phyloP scores from a whole-genome alignment of 2,888 invertebrate species.

The Cyaniris semiargus region DNA sequence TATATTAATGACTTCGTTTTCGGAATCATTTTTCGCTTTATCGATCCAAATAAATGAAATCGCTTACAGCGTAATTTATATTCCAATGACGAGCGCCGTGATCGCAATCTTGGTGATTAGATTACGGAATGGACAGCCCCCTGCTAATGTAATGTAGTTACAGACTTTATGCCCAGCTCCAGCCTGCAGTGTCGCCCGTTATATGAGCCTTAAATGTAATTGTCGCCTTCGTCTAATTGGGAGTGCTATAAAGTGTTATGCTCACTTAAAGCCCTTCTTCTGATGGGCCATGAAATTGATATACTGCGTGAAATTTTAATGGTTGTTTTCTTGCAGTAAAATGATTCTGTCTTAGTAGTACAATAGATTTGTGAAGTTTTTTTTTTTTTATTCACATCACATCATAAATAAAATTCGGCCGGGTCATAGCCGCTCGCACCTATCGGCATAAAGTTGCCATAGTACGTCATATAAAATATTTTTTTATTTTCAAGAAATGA shows the following conservation, averaged over 20 bases:
- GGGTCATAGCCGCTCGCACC: no score
- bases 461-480: no score
- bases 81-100: conserved; percentile 54
- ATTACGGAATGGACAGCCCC: conserved; percentile 56
- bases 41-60: conserved; percentile 30
- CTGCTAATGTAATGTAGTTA: conserved; percentile 52
- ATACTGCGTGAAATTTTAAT: no score
- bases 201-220: conserved; percentile 26
- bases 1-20: neutral
- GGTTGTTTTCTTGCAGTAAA: no score
- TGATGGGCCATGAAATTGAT: no score
- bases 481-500: no score
- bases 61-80: conserved; percentile 47
- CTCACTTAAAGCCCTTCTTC: no score
- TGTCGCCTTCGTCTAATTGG: conserved; percentile 21
- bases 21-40: neutral
- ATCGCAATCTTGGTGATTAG: conserved; percentile 67
- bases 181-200: conserved; percentile 21
- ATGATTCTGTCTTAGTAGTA: no score
- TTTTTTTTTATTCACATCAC: no score
- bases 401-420: no score
- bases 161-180: conserved; percentile 35
- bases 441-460: no score
- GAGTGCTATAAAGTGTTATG: neutral
- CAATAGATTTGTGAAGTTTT: no score